Evolutionary conservation across 2,888 invertebrate species (phyloP), one percentile per base, ranked within the genome.

Genomic region (Drosophila lutescens): DNA sequence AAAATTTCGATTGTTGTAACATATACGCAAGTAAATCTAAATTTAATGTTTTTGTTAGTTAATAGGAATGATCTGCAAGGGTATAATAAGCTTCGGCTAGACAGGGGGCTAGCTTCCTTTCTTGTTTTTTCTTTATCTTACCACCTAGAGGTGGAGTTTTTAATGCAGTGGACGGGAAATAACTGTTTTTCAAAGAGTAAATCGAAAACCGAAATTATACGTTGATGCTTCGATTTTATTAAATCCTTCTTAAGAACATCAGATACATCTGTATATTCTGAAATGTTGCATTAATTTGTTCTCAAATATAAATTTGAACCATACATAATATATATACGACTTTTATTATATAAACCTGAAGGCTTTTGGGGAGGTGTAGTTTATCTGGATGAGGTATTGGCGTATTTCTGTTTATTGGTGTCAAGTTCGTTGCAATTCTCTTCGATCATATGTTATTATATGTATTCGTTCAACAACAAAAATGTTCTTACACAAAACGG

Each of bases 251-350:
- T 46, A 49, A 49, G 69, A 67, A 67, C 50, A 50, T 68, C 58
- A 41, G 44, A 49, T 47, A 49, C 65, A 44, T 30, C 23, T 44
- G 54, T 49, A 51, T 65, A 57, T 53, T 50, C 54, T 69, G 62
- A 76, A 71, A 60, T 74, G 55, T 77, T 71, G 85, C 77, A 82
- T 74, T 55, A 53, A 74, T 56, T 75, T 62, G 54, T 67, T 71
- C 63, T 84, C n/a, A 78, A 63, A 74, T 76, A 61, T 85, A 83
- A 85, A 83, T 83, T 83, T 82, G 82, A 82, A 75, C 72, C 77
- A 80, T 78, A 74, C 51, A 53, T 70, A 66, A 70, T 36, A 17
- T n/a, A 50, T n/a, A 38, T 50, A 32, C 43, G 20, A 13, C 15
- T 13, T 26, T 36, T 57, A 10, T 30, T 17, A 12, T 70, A 70